Percentiles rank a stretch among this genome's conserved stretches.
phyloP scores from a whole-genome alignment of 2,888 invertebrate species.

The Pherbina coryleti region DNA sequence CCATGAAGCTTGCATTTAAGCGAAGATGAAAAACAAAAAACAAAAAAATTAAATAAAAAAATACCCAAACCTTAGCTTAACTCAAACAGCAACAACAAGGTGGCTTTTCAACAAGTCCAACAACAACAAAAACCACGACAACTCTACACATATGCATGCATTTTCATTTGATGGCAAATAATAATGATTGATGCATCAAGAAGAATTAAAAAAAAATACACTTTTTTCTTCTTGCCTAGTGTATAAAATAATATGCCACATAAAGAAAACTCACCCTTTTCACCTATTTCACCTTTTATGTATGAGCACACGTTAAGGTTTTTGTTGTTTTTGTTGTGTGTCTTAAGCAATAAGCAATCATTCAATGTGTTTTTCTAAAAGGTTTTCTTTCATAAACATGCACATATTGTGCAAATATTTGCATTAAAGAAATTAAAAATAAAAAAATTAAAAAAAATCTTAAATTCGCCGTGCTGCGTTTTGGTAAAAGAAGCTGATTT shows the following conservation, averaged over 20 bases:
- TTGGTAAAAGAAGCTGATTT: not conserved
- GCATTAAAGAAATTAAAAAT: slow-evolving; percentile 43
- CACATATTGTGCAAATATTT: slow-evolving; percentile 35
- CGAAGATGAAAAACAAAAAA: too few species aligned
- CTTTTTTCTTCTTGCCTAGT: not conserved
- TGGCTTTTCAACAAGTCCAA: slow-evolving; percentile 14
- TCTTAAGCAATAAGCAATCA: slow-evolving; percentile 42
- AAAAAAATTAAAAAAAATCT: not conserved
- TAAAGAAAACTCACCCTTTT: slow-evolving; percentile 39
- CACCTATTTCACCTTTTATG: slow-evolving; percentile 29
- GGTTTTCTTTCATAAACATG: slow-evolving; percentile 4
- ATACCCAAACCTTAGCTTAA: slow-evolving; percentile 1
- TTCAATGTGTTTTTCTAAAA: slow-evolving; percentile 39
- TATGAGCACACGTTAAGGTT: not conserved
- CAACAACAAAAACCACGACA: not conserved
- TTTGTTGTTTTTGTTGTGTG: slow-evolving; percentile 7
- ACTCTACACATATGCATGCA: not conserved
- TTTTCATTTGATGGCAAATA: slow-evolving; percentile 39
- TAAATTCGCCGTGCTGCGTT: slow-evolving; percentile 2
- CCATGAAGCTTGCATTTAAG: slow-evolving; percentile 14
- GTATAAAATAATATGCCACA: slow-evolving; percentile 1
- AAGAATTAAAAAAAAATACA: slow-evolving; percentile 12
- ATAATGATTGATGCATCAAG: slow-evolving; percentile 41
- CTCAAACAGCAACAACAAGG: not conserved
- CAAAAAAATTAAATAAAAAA: not conserved